Evolutionary conservation across 2,888 invertebrate genomes (phyloP).

Genomic region (Aleiodes alternator): DNA sequence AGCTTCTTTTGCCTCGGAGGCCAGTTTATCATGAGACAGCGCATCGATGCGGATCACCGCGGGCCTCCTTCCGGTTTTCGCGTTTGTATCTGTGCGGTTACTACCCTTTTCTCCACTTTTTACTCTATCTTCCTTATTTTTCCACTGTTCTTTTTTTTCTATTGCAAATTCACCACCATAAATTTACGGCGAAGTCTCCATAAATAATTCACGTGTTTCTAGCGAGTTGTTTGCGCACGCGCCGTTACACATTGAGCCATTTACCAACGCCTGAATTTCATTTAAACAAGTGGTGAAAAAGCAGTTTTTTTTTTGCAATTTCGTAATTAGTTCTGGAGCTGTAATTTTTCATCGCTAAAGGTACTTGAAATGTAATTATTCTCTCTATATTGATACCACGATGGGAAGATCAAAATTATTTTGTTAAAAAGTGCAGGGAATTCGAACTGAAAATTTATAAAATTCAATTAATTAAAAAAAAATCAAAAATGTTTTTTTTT

Average conservation of each 20-base stretch:
- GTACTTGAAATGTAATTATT: not conserved
- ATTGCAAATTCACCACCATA: slow-evolving; percentile 2
- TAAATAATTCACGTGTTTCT: slow-evolving; percentile 32
- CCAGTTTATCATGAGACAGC: slow-evolving; percentile 63
- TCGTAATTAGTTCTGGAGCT: slow-evolving; percentile 19
- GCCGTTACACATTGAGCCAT: slow-evolving; percentile 4
- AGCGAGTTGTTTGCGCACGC: slow-evolving; percentile 24
- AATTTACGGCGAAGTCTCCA: slow-evolving; percentile 11
- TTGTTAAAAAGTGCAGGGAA: no score
- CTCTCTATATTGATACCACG: not conserved
- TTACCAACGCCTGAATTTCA: slow-evolving; percentile 12
- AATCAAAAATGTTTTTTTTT: not conserved
- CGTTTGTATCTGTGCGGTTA: slow-evolving; percentile 29
- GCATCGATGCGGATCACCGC: slow-evolving; percentile 57
- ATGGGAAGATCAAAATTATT: no score
- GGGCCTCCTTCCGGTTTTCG: slow-evolving; percentile 51
- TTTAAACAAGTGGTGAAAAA: slow-evolving; percentile 2
- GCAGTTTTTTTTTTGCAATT: not conserved
- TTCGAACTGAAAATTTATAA: no score
- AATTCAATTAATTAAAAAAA: no score
- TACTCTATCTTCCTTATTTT: not conserved
- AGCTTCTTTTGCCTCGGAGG: slow-evolving; percentile 52
- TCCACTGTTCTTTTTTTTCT: not conserved
- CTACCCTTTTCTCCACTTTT: slow-evolving; percentile 7
- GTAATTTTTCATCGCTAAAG: not conserved